These are phyloP conservation scores for Cataglyphis altisquamis DNA, from an alignment of 2,888 invertebrate species.

Conservation along the genomic window DNA sequence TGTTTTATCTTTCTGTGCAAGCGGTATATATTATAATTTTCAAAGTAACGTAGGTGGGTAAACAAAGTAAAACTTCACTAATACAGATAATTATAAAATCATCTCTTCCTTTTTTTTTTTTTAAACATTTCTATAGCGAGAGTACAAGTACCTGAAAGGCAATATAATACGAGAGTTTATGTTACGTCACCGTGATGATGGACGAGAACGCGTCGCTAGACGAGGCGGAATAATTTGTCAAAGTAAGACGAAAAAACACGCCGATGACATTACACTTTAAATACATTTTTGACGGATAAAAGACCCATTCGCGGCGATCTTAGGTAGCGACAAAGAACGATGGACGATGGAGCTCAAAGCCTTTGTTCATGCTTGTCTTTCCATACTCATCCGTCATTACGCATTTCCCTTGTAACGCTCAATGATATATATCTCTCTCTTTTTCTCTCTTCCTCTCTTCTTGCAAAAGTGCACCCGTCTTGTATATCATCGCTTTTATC, in stretches of 20 bases:
- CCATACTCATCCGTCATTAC: constrained; percentile 37
- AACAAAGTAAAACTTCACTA: too few species aligned
- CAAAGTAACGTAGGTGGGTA: background rate
- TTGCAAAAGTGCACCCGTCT: background rate
- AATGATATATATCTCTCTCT: constrained; percentile 28
- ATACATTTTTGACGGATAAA: constrained; percentile 29
- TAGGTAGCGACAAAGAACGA: background rate
- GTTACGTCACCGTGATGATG: constrained; percentile 17
- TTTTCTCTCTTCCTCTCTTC: background rate
- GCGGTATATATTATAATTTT: background rate
- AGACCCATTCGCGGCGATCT: constrained; percentile 29
- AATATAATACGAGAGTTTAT: constrained; percentile 7
- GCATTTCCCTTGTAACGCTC: constrained; percentile 28
- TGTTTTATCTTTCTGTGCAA: background rate
- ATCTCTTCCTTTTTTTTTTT: background rate
- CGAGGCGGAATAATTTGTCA: constrained; percentile 47
- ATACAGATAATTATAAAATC: too few species aligned
- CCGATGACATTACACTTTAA: constrained; percentile 41
- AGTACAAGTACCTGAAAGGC: constrained; percentile 8
- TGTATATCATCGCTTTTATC: constrained; percentile 42
- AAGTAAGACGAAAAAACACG: constrained; percentile 23
- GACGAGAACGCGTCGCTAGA: constrained; percentile 19
- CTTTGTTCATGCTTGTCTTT: constrained; percentile 51
- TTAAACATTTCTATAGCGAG: background rate
- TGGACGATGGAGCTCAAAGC: constrained; percentile 30